Evolutionary conservation across 2,113 vertebrate species (phyloP), one percentile per base, ranked within the genome.

Genomic region (Heptranchias perlo): DNA sequence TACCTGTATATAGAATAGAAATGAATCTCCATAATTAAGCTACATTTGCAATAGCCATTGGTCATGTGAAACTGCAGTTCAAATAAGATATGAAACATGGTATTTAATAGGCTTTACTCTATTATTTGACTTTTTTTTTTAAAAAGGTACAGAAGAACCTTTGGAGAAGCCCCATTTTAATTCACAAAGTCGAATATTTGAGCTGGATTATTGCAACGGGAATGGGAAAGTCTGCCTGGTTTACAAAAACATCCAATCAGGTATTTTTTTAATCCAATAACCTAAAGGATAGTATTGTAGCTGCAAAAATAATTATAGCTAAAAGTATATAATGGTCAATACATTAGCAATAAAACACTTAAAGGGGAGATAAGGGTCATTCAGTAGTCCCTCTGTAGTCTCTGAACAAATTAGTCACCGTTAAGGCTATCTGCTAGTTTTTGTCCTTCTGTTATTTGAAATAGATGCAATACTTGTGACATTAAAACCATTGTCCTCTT

Each of bases 201-300:
- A 99, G 96, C 97, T 99, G 97, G 99, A 99, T 96, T 97, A 98
- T 2, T 99, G 99, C 94, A 98, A 97, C 11, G 99, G 99, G 16
- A 99, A 98, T 96, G 99, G 99, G 58, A 99, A 99, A 96, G 99
- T 99, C 95, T 99, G 99, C 96, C 98, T 99, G 10, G 99, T 99
- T 97, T 99, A 99, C 97, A 99, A 98, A 96, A 98, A 97, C 35
- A 97, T 98, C 97, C 98, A 98, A 76, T 97, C 98, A 97, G 99
- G 99, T 99, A 97, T 94, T 69, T 47, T 95, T 95, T 95, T 44
- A 89, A 92, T 92, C 89, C 49, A 31, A 61, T 94, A 47, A 23
- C 23, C 39, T 82, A 5, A 44, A 44, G 76, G 39, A 49, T 49
- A 67, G 44, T 49, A 1, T 64, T 65, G 1, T 69, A 16, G 10